Base-by-base conservation (phyloP, 2,113 vertebrate genomes). In the Petromus typicus region DNA sequence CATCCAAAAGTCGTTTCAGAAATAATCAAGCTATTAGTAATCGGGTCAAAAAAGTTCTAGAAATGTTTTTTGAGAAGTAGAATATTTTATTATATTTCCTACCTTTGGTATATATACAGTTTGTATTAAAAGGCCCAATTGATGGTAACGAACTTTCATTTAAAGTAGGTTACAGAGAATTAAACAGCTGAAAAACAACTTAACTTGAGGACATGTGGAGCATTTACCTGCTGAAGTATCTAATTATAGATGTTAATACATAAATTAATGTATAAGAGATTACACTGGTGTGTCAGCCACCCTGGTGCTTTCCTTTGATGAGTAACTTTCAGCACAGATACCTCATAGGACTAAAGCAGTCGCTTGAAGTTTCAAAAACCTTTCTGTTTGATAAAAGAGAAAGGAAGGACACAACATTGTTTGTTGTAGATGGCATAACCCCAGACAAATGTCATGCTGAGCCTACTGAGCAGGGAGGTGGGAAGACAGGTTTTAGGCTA, bases 11-110 rank as follows among this genome's bases (percentile, higher is more conserved):
- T 83, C 45, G 79, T 81, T 95, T 94, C 27, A 89, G 83, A 95
- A 94, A 81, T 59, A 93, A 96, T 79, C 78, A 91, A 73, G 79
- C 80, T 81, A 87, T 94, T 94, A 82, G 93, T 91, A 64, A 80
- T 25, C 87, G 69, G 87, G 69, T 95, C 86, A 75, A 83, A 45
- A 66, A 64, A 89, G n/a, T 86, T 94, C 76, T 73, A 64, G 22
- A 90, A 57, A 89, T 71, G 43, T 69, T 86, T 96, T 90, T 25
- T 51, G 34, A 76, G 89, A 91, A 66, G 18, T 75, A 30, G 64
- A 94, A 90, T 51, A 75, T 93, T 94, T 93, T 51, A 93, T 91
- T 78, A 37, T 94, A 30, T 71, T 84, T 80, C 54, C n/a, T 81
- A 16, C 87, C 13, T 66, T 45, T 92, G 76, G 57, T 89, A 48